Conservation (phyloP, 1,140 invertebrate species). For the Lordiphosa stackelbergi region DNA sequence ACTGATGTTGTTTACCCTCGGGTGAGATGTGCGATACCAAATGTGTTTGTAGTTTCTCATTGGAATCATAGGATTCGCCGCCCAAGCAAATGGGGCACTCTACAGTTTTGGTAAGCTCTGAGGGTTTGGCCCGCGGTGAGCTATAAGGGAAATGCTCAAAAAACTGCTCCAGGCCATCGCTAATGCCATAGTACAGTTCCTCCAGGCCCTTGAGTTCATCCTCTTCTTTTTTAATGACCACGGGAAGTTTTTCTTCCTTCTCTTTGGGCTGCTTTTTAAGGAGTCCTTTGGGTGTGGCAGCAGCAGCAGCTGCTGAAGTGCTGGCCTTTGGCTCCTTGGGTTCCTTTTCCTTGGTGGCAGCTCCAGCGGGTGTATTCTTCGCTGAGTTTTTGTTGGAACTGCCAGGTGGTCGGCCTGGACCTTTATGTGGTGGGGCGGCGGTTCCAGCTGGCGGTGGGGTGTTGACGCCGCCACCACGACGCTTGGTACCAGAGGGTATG, state of each 20-base stretch:
- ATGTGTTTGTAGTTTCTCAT: conserved; percentile 84
- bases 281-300: background rate
- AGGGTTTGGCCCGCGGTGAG: conserved; percentile 42
- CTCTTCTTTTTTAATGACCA: conserved; percentile 66
- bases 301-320: conserved; percentile 14
- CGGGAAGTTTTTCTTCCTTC: conserved; percentile 35
- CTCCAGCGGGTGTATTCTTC: background rate
- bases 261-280: conserved; percentile 41
- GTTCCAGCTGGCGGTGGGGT: conserved; percentile 26
- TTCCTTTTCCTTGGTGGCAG: background rate
- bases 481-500: conserved; percentile 40
- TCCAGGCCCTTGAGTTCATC: conserved; percentile 69
- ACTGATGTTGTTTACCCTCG: conserved; percentile 73
- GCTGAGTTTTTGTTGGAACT: conserved; percentile 27
- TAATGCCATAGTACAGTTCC: conserved; percentile 70
- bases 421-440: conserved; percentile 17
- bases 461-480: conserved; percentile 25
- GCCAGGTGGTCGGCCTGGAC: conserved; percentile 17
- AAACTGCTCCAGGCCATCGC: conserved; percentile 62
- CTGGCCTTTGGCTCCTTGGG: conserved; percentile 20
- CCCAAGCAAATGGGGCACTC: conserved; percentile 80
- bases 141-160: conserved; percentile 63
- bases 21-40: conserved; percentile 82
- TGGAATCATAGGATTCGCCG: conserved; percentile 79
- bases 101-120: conserved; percentile 46